Conservation (phyloP, 1,140 invertebrate species). For the Leptestheria dahalacensis region DNA sequence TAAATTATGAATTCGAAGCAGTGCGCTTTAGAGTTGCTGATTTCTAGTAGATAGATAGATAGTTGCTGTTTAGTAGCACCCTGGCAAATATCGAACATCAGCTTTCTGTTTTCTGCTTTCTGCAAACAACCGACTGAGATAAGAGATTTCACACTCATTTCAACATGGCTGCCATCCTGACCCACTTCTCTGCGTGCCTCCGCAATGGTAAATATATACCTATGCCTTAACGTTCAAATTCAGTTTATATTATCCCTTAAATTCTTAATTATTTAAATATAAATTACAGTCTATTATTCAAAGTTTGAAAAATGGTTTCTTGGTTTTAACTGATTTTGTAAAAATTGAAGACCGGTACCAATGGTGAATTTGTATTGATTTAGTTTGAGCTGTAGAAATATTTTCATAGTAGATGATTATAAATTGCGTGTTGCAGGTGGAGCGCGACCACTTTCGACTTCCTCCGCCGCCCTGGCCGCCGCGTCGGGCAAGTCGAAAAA, state of each 20-base stretch:
- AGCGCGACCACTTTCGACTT: background rate
- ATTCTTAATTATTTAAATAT: background rate
- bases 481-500: slow-evolving; percentile 16
- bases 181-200: background rate
- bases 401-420: background rate
- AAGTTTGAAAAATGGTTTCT: too few relatives aligned
- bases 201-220: background rate
- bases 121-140: too few relatives aligned
- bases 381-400: background rate
- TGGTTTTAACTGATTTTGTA: too few relatives aligned
- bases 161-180: background rate
- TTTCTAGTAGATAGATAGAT: too few relatives aligned
- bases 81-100: too few relatives aligned
- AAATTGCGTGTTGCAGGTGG: slow-evolving; percentile 1
- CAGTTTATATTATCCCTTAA: background rate
- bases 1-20: too few relatives aligned
- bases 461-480: background rate
- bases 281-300: background rate
- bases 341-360: background rate
- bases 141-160: too few relatives aligned
- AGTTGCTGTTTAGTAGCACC: too few relatives aligned
- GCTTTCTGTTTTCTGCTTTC: too few relatives aligned
- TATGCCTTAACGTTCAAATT: background rate
- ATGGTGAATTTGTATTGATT: background rate
- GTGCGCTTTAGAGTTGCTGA: too few relatives aligned